Evolutionary conservation across 2,797 vertebrate species (phyloP).

Genomic region (Rhynchotus rufescens): DNA sequence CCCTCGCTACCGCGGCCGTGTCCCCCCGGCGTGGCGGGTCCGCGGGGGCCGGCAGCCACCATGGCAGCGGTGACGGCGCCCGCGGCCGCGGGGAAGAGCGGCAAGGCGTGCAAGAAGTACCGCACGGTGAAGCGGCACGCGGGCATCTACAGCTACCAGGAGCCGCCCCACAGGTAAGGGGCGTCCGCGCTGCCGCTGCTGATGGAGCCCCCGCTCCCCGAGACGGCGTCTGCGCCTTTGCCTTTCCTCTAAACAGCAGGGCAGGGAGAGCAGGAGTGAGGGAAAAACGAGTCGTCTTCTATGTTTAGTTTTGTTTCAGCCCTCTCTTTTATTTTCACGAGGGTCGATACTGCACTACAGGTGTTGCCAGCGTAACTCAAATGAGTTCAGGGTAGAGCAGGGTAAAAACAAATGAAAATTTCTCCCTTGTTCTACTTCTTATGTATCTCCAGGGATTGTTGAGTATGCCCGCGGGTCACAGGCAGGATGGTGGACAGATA

Average conservation of each 20-base stretch:
- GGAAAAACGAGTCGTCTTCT: background rate
- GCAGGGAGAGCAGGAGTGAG: accelerated
- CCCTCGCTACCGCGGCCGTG: no score
- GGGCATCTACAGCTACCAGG: constrained; percentile 85
- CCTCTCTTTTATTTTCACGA: background rate
- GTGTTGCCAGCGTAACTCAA: background rate
- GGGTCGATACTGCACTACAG: background rate
- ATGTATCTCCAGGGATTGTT: background rate
- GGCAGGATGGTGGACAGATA: accelerated
- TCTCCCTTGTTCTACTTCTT: background rate
- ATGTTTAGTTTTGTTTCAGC: background rate
- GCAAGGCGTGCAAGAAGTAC: constrained; percentile 82
- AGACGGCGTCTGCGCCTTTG: background rate
- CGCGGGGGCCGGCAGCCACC: background rate
- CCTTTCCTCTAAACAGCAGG: accelerated
- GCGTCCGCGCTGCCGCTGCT: background rate
- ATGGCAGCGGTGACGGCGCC: constrained; percentile 81
- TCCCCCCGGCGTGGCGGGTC: background rate
- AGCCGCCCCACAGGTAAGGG: constrained; percentile 86
- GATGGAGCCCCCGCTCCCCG: no score
- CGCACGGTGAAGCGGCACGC: constrained; percentile 85
- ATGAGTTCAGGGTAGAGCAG: background rate
- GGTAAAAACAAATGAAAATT: background rate
- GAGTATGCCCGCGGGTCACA: background rate
- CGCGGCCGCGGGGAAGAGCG: constrained; percentile 70